A percentile compares a stretch with the other conserved stretches of the same genome.
Evolutionary conservation across 2,113 vertebrate genomes (phyloP).

Genomic region (Lichenostomus cassidix): DNA sequence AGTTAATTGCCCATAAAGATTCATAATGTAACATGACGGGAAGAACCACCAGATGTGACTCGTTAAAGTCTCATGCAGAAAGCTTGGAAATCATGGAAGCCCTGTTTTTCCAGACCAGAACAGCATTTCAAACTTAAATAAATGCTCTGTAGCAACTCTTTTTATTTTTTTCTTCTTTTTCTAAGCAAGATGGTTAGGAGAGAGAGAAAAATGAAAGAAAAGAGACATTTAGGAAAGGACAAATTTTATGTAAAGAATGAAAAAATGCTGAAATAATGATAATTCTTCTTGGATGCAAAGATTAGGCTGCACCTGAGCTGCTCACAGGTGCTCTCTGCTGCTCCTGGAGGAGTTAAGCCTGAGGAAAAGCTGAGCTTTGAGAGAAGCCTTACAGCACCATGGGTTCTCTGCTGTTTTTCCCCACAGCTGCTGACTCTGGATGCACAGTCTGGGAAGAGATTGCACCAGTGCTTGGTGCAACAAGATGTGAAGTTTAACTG

Average conservation of each 20-base stretch:
- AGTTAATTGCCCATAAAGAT: slow-evolving; percentile 65
- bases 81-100: slow-evolving; percentile 12
- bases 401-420: background rate
- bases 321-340: background rate
- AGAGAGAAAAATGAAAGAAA: background rate
- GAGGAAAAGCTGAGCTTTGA: background rate
- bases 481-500: background rate
- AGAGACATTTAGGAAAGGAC: background rate
- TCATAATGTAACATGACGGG: slow-evolving; percentile 51
- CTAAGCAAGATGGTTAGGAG: background rate
- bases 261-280: background rate
- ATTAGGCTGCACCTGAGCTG: background rate
- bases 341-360: background rate
- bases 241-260: background rate
- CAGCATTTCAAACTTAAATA: slow-evolving; percentile 9
- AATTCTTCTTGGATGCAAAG: background rate
- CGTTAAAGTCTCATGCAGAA: slow-evolving; percentile 29
- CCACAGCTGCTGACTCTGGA: background rate
- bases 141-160: background rate
- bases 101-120: slow-evolving; percentile 6
- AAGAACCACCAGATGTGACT: slow-evolving; percentile 65
- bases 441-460: background rate
- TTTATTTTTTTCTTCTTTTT: background rate
- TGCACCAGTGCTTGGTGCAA: background rate
- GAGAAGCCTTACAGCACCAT: background rate